Conservation (phyloP, 2,113 vertebrate genomes). For the Sinocyclocheilus maitianheensis region DNA sequence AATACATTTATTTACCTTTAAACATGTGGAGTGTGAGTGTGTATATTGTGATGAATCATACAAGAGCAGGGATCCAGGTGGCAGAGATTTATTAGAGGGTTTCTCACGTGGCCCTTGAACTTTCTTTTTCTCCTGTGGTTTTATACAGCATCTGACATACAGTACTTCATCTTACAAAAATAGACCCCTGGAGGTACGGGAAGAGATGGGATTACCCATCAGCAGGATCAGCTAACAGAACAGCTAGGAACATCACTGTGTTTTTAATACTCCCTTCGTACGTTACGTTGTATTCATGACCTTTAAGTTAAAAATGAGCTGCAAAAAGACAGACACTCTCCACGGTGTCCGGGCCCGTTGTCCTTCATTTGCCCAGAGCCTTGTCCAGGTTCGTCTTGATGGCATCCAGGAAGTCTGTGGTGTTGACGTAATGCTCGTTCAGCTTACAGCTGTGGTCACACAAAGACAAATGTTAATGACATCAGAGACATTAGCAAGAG, state of each 20-base stretch:
- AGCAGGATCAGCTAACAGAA: conserved; percentile 58
- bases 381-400: conserved; percentile 95
- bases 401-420: conserved; percentile 95
- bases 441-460: conserved; percentile 84
- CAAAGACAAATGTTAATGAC: conserved; percentile 24
- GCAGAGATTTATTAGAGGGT: conserved; percentile 72
- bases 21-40: conserved; percentile 33
- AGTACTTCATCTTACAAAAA: conserved; percentile 79
- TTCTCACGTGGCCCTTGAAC: conserved; percentile 62
- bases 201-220: conserved; percentile 44
- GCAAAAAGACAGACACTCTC: conserved; percentile 71
- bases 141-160: conserved; percentile 70
- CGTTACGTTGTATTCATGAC: conserved; percentile 62
- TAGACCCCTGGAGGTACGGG: conserved; percentile 70
- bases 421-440: conserved; percentile 95
- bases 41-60: conserved; percentile 18
- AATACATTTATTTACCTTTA: conserved; percentile 81
- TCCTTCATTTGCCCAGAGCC: conserved; percentile 87
- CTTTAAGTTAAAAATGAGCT: conserved; percentile 84
- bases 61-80: conserved; percentile 57
- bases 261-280: conserved; percentile 62
- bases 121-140: conserved; percentile 55
- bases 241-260: conserved; percentile 54
- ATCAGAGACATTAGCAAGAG: background rate
- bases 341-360: conserved; percentile 42